Evolutionary conservation across 2,888 invertebrate species (phyloP).

Genomic region (Abscondita cerata): DNA sequence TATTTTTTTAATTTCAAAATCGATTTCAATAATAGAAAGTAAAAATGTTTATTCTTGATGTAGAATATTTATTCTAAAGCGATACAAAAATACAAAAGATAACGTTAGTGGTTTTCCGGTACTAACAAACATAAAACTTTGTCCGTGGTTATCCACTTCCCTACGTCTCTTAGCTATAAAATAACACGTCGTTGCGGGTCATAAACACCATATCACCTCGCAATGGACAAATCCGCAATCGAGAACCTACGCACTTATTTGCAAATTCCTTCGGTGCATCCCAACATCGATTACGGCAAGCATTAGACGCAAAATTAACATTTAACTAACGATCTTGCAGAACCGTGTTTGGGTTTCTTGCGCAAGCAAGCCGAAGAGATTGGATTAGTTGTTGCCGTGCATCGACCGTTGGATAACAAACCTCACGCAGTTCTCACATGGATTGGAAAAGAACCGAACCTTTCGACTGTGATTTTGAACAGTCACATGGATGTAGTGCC

Average conservation of each 20-base stretch:
- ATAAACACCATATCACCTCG: too few species aligned
- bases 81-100: too few species aligned
- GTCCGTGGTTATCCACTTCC: too few species aligned
- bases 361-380: slow-evolving; percentile 71
- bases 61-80: too few species aligned
- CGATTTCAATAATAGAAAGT: too few species aligned
- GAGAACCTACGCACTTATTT: slow-evolving; percentile 86
- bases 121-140: too few species aligned
- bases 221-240: slow-evolving; percentile 62
- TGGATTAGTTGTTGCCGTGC: slow-evolving; percentile 66
- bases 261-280: slow-evolving; percentile 86
- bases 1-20: too few species aligned
- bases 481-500: slow-evolving; percentile 97
- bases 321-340: slow-evolving; percentile 55
- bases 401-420: slow-evolving; percentile 64
- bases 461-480: slow-evolving; percentile 79
- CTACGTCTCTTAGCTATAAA: too few species aligned
- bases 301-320: slow-evolving; percentile 27
- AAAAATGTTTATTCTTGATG: too few species aligned
- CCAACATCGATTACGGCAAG: slow-evolving; percentile 85
- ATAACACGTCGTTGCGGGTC: too few species aligned
- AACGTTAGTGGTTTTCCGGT: too few species aligned
- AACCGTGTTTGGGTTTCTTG: slow-evolving; percentile 73
- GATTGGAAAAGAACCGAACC: slow-evolving; percentile 71
- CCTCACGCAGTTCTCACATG: slow-evolving; percentile 83